Evolutionary conservation across 2,113 vertebrate genomes (phyloP).

Genomic region (Cryptoleucopteryx plumbea): DNA sequence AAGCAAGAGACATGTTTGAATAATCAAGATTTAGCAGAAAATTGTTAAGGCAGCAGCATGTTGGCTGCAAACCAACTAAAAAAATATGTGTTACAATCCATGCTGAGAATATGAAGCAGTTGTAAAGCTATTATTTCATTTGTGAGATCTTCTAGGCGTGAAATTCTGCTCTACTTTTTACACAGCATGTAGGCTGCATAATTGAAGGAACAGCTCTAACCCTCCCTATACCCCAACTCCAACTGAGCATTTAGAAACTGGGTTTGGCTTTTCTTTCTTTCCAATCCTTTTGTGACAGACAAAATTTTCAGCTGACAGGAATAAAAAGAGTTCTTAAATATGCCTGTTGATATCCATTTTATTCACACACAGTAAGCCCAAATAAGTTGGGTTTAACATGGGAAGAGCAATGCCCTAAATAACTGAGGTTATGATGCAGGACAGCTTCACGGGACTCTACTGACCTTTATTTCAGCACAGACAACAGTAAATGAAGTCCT

Average conservation of each 20-base stretch:
- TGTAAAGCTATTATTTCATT: slow-evolving; percentile 21
- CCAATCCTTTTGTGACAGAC: not conserved
- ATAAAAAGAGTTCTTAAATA: not conserved
- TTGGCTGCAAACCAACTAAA: slow-evolving; percentile 30
- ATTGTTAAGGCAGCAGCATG: slow-evolving; percentile 16
- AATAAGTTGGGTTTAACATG: not conserved
- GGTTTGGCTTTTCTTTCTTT: not conserved
- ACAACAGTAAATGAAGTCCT: not conserved
- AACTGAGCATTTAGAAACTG: not conserved
- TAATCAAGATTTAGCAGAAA: slow-evolving; percentile 13
- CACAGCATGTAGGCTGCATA: slow-evolving; percentile 5
- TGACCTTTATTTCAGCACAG: not conserved
- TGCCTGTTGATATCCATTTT: not conserved
- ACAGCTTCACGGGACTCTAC: not conserved
- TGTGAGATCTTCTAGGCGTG: not conserved
- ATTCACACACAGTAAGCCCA: not conserved
- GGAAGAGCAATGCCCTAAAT: not conserved
- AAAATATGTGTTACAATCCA: not conserved
- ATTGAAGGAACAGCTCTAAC: not conserved
- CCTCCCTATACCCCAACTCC: not conserved
- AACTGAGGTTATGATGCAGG: not conserved
- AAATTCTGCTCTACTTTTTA: slow-evolving; percentile 40
- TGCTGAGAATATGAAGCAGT: slow-evolving; percentile 16
- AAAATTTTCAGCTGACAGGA: not conserved
- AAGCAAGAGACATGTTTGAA: not conserved